phyloP scores from a whole-genome alignment of 2,113 vertebrate species.

The Glaucidium brasilianum region DNA sequence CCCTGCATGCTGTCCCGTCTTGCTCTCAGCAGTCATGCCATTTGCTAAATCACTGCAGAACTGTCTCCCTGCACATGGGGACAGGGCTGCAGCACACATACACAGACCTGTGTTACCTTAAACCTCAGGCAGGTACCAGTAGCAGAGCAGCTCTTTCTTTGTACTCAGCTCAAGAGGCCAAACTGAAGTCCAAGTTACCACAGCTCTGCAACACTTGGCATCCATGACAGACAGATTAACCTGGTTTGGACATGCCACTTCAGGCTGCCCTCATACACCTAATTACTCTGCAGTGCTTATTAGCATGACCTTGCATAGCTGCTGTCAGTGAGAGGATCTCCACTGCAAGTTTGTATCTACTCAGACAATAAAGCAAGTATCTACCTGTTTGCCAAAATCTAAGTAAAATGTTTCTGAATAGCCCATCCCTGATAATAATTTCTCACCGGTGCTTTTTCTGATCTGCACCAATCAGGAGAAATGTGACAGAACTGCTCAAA shows the following conservation, averaged over 20 bases:
- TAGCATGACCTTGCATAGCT: background rate
- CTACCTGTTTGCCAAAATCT: background rate
- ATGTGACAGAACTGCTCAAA: background rate
- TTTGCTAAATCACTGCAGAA: background rate
- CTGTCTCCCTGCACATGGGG: fast-evolving
- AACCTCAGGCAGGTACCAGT: background rate
- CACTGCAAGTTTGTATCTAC: background rate
- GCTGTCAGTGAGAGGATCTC: background rate
- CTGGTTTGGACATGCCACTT: background rate
- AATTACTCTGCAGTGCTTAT: background rate
- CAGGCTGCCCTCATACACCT: background rate
- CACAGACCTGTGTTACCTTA: background rate
- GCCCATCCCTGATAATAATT: background rate
- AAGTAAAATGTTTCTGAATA: background rate
- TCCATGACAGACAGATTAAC: background rate
- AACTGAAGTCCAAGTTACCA: background rate
- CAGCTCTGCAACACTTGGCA: background rate
- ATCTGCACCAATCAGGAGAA: background rate
- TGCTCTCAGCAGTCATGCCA: background rate
- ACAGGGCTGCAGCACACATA: background rate
- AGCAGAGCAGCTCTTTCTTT: background rate
- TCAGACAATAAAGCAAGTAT: background rate
- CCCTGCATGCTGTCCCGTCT: background rate
- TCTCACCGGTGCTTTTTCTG: background rate
- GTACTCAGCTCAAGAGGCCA: fast-evolving